Evolutionary conservation across 2,888 invertebrate species (phyloP), one percentile per base, ranked within the genome.

Genomic region (Dromius quadrimaculatus): DNA sequence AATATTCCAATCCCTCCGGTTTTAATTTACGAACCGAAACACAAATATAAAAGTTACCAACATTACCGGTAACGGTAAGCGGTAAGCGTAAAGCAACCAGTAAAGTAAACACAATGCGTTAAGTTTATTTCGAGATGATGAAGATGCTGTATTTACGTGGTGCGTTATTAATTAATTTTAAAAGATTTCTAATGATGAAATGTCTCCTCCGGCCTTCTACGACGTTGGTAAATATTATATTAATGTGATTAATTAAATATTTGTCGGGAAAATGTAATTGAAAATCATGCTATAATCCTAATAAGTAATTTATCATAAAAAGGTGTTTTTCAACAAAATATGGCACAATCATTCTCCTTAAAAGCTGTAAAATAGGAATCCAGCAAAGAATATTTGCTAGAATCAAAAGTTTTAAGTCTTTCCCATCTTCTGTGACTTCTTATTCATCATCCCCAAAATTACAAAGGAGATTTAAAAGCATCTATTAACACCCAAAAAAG

Each of bases 21-120:
- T 61, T 61, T 61, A 34, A 61, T 61, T 61, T 61, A 61, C 61
- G 38, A 61, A 38, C 32, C 61, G 38, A 61, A 61, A 61, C 61
- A 61, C 38, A 61, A 61, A 61, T 61, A 61, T 61, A 61, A 61
- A 61, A 61, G 61, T 61, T 61, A 13, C 4, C 28, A 28, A 8
- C 28, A 28, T 28, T 28, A 28, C 28, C 28, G 28, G 28, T 28
- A 28, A 3, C 28, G 28, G 28, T 28, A 28, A 28, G n/a, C 28
- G 20, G 47, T 47, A 20, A 22, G 22, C 23, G 45, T 45, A 20
- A 47, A 20, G 41, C 4, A 15, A 41, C 15, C 47, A 13, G 47
- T 19, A 47, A 47, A 23, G 47, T 47, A 47, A 47, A 47, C 47
- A 47, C 47, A 47, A 47, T 47, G 47, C 47, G 47, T 22, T 47